Conservation (phyloP, 2,797 vertebrate species). For the Holocentrus rufus region DNA sequence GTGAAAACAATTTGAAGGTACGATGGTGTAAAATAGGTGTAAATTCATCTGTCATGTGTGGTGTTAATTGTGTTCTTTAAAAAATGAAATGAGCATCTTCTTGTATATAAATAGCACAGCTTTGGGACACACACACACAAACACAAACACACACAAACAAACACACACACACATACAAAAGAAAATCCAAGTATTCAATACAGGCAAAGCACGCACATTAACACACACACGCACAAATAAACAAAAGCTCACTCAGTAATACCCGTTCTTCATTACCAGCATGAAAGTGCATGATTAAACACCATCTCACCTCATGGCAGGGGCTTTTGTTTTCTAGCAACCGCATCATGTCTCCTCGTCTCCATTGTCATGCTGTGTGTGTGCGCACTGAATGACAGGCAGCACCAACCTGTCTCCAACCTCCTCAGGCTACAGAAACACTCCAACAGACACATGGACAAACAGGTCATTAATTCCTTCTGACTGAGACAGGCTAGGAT, state of each 20-base stretch:
- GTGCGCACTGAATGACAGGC: conserved; percentile 54
- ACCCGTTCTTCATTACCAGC: conserved; percentile 65
- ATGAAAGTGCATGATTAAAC: conserved; percentile 75
- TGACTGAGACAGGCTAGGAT: conserved; percentile 47
- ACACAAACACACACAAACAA: conserved; percentile 38
- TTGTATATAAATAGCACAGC: conserved; percentile 55
- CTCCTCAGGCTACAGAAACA: conserved; percentile 66
- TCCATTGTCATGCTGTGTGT: conserved; percentile 57
- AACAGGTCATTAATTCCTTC: conserved; percentile 60
- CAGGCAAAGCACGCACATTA: conserved; percentile 34
- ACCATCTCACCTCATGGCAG: conserved; percentile 72
- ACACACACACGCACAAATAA: conserved; percentile 29
- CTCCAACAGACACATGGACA: conserved; percentile 31
- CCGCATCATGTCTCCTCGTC: conserved; percentile 47
- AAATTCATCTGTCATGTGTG: conserved; percentile 52
- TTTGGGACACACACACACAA: conserved; percentile 39
- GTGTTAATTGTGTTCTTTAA: conserved; percentile 46
- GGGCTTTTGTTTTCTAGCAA: conserved; percentile 72
- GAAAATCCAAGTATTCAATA: conserved; percentile 44
- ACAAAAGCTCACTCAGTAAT: conserved; percentile 42
- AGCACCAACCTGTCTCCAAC: conserved; percentile 62
- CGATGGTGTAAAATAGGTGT: conserved; percentile 52
- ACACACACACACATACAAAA: conserved; percentile 21
- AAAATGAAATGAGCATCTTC: conserved; percentile 45
- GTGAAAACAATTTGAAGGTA: conserved; percentile 49